Percentiles rank a stretch among this genome's conserved stretches.
These are phyloP conservation scores for Aythya baeri DNA, from an alignment of 2,113 vertebrate species.

Conservation along the genomic window DNA sequence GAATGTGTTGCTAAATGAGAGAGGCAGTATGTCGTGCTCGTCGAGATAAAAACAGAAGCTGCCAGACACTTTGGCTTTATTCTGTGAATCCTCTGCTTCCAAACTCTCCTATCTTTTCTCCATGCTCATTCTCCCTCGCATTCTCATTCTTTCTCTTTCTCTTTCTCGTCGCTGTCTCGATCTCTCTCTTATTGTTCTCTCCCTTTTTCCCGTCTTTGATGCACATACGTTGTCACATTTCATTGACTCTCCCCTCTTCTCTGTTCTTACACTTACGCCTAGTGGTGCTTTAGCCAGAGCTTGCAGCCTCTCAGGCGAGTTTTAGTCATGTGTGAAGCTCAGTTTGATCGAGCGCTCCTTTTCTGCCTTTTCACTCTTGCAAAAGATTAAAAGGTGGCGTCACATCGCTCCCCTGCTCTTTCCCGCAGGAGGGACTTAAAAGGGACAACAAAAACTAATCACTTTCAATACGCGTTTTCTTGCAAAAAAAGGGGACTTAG, in stretches of 20 bases:
- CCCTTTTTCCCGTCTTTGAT: conserved; percentile 77
- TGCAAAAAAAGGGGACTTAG: conserved; percentile 67
- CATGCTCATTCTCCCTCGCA: neutral
- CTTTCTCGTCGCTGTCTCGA: conserved; percentile 45
- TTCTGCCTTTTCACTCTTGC: conserved; percentile 82
- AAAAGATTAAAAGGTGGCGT: conserved; percentile 86
- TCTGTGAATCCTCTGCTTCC: conserved; percentile 72
- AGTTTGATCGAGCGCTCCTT: conserved; percentile 82
- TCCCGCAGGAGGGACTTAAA: conserved; percentile 84
- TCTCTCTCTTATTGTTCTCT: conserved; percentile 78
- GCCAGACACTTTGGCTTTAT: conserved; percentile 79
- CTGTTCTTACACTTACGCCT: conserved; percentile 80
- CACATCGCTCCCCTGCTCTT: conserved; percentile 78
- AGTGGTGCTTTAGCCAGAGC: conserved; percentile 83
- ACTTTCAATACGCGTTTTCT: conserved; percentile 79
- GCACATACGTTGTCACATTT: conserved; percentile 85
- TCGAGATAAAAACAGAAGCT: conserved; percentile 82
- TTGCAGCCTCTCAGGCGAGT: conserved; percentile 82
- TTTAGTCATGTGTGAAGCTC: conserved; percentile 85
- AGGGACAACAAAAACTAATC: conserved; percentile 84
- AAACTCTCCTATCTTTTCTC: conserved; percentile 66
- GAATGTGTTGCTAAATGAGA: conserved; percentile 79
- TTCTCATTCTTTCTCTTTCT: conserved; percentile 51
- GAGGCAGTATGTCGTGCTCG: conserved; percentile 75
- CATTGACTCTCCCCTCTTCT: conserved; percentile 81